Evolutionary conservation across 2,888 invertebrate species (phyloP), one percentile per base, ranked within the genome.

Genomic region (Sturmia bella): DNA sequence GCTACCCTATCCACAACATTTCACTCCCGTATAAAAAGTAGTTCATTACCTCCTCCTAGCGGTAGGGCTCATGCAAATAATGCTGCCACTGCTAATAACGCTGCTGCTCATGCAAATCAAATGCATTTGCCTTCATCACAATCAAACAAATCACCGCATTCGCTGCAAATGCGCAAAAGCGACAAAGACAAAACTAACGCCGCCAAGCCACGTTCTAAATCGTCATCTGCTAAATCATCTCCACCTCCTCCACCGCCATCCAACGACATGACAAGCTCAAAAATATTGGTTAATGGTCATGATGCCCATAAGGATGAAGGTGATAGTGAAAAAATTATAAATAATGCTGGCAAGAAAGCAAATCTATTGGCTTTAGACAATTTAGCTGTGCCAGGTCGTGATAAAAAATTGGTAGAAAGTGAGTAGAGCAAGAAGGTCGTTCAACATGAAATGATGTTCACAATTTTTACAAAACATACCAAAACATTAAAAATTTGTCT

Each of bases 1-100:
- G 94, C 94, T 91, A 94, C 94, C 93, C 93, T 94, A 92, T 94
- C 94, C 92, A 94, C 94, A 92, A 93, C 93, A 92, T 93, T 93
- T 92, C 94, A 93, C 92, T 93, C 93, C 93, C 94, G 93, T 92
- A 92, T 92, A 92, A 93, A 93, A 93, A 92, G 92, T 93, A 93
- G 92, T 92, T 92, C 93, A 91, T 91, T 92, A 89, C 91, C 92
- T 90, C 91, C 92, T 91, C 89, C 87, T 87, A 90, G 89, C 89
- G 90, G 89, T 89, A 87, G 78, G 78, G 82, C 86, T 87, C 87
- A 87, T 86, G 87, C 89, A 86, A 87, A 85, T 87, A 68, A 85
- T 85, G 64, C 85, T 68, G 57, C 86, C 82, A 59, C 86, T 79
- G 56, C 84, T 84, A 72, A 85, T 84, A 72, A 85, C 83, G 84